phyloP scores from a whole-genome alignment of 1,140 invertebrate species.

The Plectrocnemia conspersa region DNA sequence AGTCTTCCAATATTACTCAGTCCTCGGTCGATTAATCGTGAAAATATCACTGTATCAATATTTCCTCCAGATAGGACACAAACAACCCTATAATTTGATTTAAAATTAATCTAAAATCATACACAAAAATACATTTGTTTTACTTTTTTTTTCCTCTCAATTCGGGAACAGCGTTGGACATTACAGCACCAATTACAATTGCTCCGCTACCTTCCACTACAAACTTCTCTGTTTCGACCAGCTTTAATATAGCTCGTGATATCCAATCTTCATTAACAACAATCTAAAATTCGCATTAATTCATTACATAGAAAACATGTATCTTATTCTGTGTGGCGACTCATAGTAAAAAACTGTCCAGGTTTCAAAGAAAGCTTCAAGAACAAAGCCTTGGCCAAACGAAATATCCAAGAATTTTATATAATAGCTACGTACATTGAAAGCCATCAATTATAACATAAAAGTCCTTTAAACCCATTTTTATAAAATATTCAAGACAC shows the following conservation, averaged over 20 bases:
- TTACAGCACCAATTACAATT: slow-evolving; percentile 77
- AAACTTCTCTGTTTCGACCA: slow-evolving; percentile 87
- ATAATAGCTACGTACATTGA: too few relatives aligned
- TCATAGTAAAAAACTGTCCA: too few relatives aligned
- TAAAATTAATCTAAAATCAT: too few relatives aligned
- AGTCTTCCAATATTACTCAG: slow-evolving; percentile 82
- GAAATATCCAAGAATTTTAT: background rate
- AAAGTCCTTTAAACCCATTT: too few relatives aligned
- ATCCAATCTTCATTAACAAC: slow-evolving; percentile 81
- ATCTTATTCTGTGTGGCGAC: too few relatives aligned
- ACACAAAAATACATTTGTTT: background rate
- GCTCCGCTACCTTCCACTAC: slow-evolving; percentile 92
- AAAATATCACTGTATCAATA: slow-evolving; percentile 87
- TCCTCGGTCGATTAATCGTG: slow-evolving; percentile 81
- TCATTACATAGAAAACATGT: too few relatives aligned
- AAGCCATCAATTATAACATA: too few relatives aligned
- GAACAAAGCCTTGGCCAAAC: too few relatives aligned
- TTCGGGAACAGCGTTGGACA: slow-evolving; percentile 77
- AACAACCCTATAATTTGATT: slow-evolving; percentile 65
- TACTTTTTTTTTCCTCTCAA: slow-evolving; percentile 77
- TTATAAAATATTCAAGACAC: too few relatives aligned
- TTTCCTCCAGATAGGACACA: slow-evolving; percentile 84
- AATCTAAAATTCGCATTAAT: slow-evolving; percentile 53
- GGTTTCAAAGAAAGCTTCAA: too few relatives aligned
- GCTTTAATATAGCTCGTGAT: slow-evolving; percentile 80